Percentiles rank a stretch among this genome's conserved stretches.
phyloP scores from a whole-genome alignment of 2,888 invertebrate species.

The Cerastis rubricosa region DNA sequence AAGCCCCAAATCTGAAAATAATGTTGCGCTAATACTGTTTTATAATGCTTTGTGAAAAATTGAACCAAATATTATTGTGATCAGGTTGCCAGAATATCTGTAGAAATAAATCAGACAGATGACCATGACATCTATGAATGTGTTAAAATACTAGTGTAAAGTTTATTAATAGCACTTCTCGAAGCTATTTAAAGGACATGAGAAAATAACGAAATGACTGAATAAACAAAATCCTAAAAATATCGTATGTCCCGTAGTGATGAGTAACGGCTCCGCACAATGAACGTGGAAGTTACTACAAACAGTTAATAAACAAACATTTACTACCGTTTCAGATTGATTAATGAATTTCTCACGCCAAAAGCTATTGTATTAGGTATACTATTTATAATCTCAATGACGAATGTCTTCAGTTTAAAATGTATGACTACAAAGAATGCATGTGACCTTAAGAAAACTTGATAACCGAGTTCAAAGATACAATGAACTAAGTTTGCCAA shows the following conservation, averaged over 20 bases:
- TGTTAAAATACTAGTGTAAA: conserved; percentile 15
- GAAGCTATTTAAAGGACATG: conserved; percentile 17
- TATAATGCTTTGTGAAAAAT: conserved; percentile 9
- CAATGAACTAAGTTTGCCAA: conserved; percentile 1
- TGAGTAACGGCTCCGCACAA: conserved; percentile 35
- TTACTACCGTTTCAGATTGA: conserved; percentile 40
- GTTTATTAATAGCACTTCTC: conserved; percentile 13
- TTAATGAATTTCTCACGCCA: conserved; percentile 35
- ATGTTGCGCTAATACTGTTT: not conserved
- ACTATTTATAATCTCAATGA: conserved; percentile 19
- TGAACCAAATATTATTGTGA: conserved; percentile 33
- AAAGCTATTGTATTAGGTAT: conserved; percentile 4
- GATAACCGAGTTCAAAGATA: not conserved
- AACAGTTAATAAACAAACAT: conserved; percentile 37
- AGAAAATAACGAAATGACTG: conserved; percentile 2
- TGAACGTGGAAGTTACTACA: conserved; percentile 35
- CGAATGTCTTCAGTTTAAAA: conserved; percentile 1
- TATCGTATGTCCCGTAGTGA: conserved; percentile 24
- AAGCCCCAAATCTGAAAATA: conserved; percentile 18
- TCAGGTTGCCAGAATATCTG: conserved; percentile 20
- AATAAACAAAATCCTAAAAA: conserved; percentile 37
- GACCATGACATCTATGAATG: conserved; percentile 28
- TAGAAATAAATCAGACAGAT: conserved; percentile 12
- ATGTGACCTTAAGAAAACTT: not conserved
- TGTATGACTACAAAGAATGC: not conserved